Percentiles rank a stretch among this genome's conserved stretches.
These are phyloP conservation scores for Dryadula phaetusa DNA, from an alignment of 2,888 invertebrate genomes.

Conservation along the genomic window DNA sequence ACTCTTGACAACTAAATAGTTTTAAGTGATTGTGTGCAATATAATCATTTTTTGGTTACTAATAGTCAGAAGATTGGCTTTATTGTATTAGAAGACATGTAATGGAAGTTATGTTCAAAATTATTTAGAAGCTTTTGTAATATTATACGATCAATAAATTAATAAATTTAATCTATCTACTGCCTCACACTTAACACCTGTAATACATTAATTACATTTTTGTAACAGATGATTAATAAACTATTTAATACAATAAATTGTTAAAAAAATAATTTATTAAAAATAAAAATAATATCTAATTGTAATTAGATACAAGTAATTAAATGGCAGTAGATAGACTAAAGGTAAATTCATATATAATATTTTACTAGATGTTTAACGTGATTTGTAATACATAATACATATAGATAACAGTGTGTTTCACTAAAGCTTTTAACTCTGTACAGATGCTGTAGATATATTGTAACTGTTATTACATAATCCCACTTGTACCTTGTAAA, in stretches of 20 bases:
- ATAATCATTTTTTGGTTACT: constrained; percentile 75
- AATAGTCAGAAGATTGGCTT: constrained; percentile 57
- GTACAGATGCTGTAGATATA: constrained; percentile 47
- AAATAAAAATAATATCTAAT: background rate
- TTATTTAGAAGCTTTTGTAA: constrained; percentile 35
- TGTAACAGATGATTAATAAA: background rate
- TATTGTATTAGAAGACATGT: constrained; percentile 39
- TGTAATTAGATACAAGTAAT: background rate
- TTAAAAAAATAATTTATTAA: background rate
- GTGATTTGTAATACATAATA: constrained; percentile 31
- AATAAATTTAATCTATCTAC: constrained; percentile 23
- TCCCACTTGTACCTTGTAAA: constrained; percentile 46
- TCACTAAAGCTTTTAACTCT: constrained; percentile 44
- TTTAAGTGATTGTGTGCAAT: constrained; percentile 80
- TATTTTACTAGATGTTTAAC: constrained; percentile 40
- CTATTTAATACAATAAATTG: background rate
- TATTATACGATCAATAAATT: constrained; percentile 25
- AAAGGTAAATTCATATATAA: constrained; percentile 19
- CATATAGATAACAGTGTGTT: constrained; percentile 39
- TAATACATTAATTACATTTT: background rate
- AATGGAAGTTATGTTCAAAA: constrained; percentile 30
- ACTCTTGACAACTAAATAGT: constrained; percentile 67
- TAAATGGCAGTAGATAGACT: constrained; percentile 13
- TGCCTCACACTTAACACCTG: background rate
- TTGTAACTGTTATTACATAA: constrained; percentile 33